Base-by-base conservation (phyloP, 2,113 vertebrate species). In the Brachyhypopomus occidentalis region DNA sequence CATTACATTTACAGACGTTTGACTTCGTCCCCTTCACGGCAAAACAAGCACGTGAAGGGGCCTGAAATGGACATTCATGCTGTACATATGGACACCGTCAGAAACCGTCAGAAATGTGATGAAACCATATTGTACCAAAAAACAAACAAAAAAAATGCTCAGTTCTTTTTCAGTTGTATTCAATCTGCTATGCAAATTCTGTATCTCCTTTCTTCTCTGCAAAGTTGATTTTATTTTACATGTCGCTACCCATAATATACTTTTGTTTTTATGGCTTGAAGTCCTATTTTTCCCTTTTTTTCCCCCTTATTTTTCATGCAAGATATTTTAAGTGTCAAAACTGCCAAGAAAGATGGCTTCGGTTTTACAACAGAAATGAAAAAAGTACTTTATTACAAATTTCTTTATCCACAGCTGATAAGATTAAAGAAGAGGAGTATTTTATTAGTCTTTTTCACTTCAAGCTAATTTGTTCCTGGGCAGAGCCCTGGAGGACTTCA, bases 181-280 rank as follows among this genome's bases (percentile, higher is more conserved):
- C 95, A 89, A 96, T 91, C 92, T 93, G 96, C 96, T 98, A 99
- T 99, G 97, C 96, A 98, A 86, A 97, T 94, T 93, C 89, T 94
- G 86, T 87, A 85, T 90, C 87, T 88, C 87, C 87, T 78, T 87
- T 87, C 85, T 92, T 95, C 94, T 92, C 85, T 87, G 91, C 92
- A 90, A 78, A 84, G 86, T 89, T 90, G 93, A 92, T 91, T 92
- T 93, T 90, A 88, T 93, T 90, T 93, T 85, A 90, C 92, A 90
- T 92, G 86, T 94, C 89, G 89, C 91, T 89, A 93, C 92, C 91
- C 93, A 94, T 90, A 90, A 91, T 93, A 96, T 97, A 97, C 91
- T 91, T 93, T 95, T 84, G 41, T 92, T 94, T 94, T 90, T 92
- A 91, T 92, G 93, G 91, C 92, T 93, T 94, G 90, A 91, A 87